Conservation (phyloP, 2,888 invertebrate species). For the Pristionchus japonicus region DNA sequence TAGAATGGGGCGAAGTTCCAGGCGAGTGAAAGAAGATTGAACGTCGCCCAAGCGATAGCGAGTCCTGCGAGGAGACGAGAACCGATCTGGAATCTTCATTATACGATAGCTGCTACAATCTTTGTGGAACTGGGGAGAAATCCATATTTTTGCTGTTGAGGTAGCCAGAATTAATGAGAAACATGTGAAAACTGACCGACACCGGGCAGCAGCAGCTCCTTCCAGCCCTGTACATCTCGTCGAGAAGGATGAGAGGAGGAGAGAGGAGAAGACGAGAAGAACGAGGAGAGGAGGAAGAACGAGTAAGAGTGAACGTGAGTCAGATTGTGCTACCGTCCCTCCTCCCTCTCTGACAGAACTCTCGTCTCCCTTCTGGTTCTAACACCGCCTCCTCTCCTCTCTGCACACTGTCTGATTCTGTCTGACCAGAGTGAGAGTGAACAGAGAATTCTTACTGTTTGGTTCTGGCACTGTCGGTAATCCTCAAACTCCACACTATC, state of each 20-base stretch:
- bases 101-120: no score
- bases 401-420: background rate
- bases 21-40: background rate
- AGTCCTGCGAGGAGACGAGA: background rate
- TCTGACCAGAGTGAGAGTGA: no score
- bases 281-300: background rate
- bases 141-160: no score
- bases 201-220: conserved; percentile 31
- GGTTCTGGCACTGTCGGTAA: no score
- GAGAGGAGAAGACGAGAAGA: background rate
- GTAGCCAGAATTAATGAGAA: no score
- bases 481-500: no score
- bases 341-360: background rate
- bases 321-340: background rate
- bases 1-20: conserved; percentile 38
- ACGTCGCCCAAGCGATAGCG: background rate
- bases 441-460: no score
- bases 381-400: background rate
- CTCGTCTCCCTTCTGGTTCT: background rate
- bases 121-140: no score
- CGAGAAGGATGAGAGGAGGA: background rate
- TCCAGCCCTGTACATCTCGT: background rate
- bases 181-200: conserved; percentile 10
- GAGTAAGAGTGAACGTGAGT: background rate
- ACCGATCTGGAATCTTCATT: conserved; percentile 14